Evolutionary conservation across 2,797 vertebrate species (phyloP), one percentile per base, ranked within the genome.

Genomic region (Chromobotia macracanthus): DNA sequence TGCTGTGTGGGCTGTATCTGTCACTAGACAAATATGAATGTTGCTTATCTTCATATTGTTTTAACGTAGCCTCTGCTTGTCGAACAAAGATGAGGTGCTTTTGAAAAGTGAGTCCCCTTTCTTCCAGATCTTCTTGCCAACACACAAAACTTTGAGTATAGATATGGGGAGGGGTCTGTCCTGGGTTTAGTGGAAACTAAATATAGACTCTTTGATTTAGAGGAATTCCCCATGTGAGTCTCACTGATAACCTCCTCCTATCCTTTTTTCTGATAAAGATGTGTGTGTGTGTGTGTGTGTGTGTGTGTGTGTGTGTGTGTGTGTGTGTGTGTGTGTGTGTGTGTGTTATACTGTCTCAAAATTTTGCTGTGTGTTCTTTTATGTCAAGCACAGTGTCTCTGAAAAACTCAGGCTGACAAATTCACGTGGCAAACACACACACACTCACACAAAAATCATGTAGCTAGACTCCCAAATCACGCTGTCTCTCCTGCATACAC

Each of bases 171-270:
- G 50, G 77, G 63, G 61, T 44, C 72, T 65, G 68, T 56, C 21
- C 60, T 71, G 15, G 80, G 61, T 46, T 81, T 71, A 65, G 48
- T 72, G 41, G 28, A 41, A 60, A 53, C 77, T 77, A 78, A 78
- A 78, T 78, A 82, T 82, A 82, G 65, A 61, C 8, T 44, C 61
- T 64, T 56, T 80, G 61, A 80, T 83, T 77, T 77, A 63, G 61
- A 76, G 73, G 46, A 70, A 71, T 76, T 77, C 80, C 72, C 50
- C 21, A 28, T 79, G 48, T 56, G 67, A 71, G 58, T 91, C 87
- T 86, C 87, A 84, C 21, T 48, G 69, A 72, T 77, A 67, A 63
- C 63, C n/a, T 87, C 81, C 85, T 84, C 75, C 81, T 87, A 84
- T 82, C 78, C 75, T 82, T 84, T 64, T 35, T 16, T 16, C 8